Conservation (phyloP, 2,888 invertebrate species). For the Trissolcus japonicus region DNA sequence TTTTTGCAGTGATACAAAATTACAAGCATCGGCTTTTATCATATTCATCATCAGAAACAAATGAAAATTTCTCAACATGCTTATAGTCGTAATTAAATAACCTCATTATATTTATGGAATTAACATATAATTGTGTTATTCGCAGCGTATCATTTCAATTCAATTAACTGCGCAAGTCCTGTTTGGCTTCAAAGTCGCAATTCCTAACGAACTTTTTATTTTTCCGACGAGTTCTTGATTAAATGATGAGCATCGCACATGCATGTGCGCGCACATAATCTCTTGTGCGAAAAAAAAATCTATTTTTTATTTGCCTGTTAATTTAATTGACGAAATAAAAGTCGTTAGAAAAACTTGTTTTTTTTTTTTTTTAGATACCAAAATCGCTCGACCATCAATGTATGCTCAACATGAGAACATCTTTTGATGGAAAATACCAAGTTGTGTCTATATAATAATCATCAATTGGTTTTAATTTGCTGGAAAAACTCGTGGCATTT, state of each 20-base stretch:
- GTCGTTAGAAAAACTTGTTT: too few species aligned
- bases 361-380: too few species aligned
- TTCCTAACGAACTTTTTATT: slow-evolving; percentile 4
- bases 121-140: slow-evolving; percentile 13
- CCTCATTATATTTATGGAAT: slow-evolving; percentile 13
- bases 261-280: too few species aligned
- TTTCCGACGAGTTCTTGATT: background rate
- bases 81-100: slow-evolving; percentile 11
- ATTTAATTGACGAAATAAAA: too few species aligned
- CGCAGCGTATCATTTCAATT: slow-evolving; percentile 5
- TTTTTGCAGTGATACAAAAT: background rate
- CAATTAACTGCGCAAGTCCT: slow-evolving; percentile 9
- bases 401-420: too few species aligned
- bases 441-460: slow-evolving; percentile 29
- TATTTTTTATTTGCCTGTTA: too few species aligned
- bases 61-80: background rate
- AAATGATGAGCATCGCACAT: too few species aligned
- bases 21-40: background rate
- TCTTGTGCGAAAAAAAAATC: too few species aligned
- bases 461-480: slow-evolving; percentile 51
- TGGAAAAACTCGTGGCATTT: slow-evolving; percentile 45
- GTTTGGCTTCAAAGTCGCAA: slow-evolving; percentile 3
- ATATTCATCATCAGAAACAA: background rate
- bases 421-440: background rate
- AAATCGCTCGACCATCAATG: too few species aligned